Evolutionary conservation across 2,888 invertebrate genomes (phyloP), one percentile per base, ranked within the genome.

Genomic region (Bellardia bayeri): DNA sequence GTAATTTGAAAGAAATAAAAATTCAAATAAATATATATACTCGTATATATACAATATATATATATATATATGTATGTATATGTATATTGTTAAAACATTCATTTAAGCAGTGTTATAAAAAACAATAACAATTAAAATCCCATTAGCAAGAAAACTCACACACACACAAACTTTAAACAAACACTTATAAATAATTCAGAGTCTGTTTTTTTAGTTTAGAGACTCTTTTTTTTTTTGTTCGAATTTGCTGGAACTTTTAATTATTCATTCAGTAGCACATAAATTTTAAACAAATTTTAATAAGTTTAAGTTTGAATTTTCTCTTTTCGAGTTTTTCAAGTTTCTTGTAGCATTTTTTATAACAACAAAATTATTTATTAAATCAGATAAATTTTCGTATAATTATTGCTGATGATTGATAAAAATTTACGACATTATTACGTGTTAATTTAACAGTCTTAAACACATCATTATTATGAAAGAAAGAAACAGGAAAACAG

Each of bases 81-180:
- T 40, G 6, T 16, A 64, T 64, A 64, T 40, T 23, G 8, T 14
- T 13, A 42, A 78, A 40, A 61, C 61, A 61, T 14, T 30, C 33
- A 75, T 51, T 82, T 40, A 37, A 11, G 1, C 9, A 78, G 49
- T 45, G 33, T 30, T 30, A 66, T 58, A 64, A 68, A 74, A 74
- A 58, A 66, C 61, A 79, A 69, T 80, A 69, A 68, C 74, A 75
- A 75, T 80, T 69, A 75, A 74, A 85, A 66, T 61, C 40, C 42
- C 68, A 83, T 83, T 76, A 71, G 69, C 68, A 16, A 51, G 49
- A 7, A 30, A 69, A 13, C 14, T 6, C 40, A 33, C 16, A 1
- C 16, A 54, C 45, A 11, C 45, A 45, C 3, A 42, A 45, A n/a
- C 33, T 71, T 63, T 40, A 64, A 66, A 14, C 5, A 75, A 75